Percentiles rank a stretch among this genome's conserved stretches.
Evolutionary conservation across 2,888 invertebrate genomes (phyloP).

Genomic region (Drosophila barbarae): DNA sequence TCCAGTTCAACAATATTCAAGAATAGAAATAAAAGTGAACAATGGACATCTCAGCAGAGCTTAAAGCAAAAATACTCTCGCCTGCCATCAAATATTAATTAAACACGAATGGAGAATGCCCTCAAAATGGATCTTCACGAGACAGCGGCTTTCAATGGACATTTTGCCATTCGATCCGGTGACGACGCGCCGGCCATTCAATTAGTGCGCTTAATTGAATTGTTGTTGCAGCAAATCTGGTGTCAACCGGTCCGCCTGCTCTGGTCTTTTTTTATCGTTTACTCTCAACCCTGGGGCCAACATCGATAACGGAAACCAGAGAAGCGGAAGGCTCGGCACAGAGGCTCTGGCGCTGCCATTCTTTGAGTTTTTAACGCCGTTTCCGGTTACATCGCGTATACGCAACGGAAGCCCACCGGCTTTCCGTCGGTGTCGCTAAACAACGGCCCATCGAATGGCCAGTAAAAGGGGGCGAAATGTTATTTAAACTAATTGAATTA

Average conservation of each 20-base stretch:
- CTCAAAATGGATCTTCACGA: slow-evolving; percentile 27
- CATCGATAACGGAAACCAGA: slow-evolving; percentile 14
- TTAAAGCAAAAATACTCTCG: background rate
- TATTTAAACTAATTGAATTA: slow-evolving; percentile 72
- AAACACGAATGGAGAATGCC: slow-evolving; percentile 10
- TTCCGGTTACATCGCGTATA: slow-evolving; percentile 65
- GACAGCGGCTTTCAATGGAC: slow-evolving; percentile 14
- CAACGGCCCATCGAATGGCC: slow-evolving; percentile 41
- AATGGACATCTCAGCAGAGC: slow-evolving; percentile 1
- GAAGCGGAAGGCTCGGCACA: slow-evolving; percentile 17
- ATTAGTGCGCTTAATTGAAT: slow-evolving; percentile 76
- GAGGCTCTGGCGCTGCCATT: slow-evolving; percentile 29
- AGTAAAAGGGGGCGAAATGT: slow-evolving; percentile 36
- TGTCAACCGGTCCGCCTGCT: slow-evolving; percentile 40
- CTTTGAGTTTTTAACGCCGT: slow-evolving; percentile 51
- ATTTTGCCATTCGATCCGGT: slow-evolving; percentile 45
- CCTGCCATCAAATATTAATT: slow-evolving; percentile 30
- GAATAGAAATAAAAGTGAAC: background rate
- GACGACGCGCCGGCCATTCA: slow-evolving; percentile 61
- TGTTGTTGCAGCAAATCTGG: slow-evolving; percentile 74
- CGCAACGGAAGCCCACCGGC: slow-evolving; percentile 43
- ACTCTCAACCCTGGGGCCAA: slow-evolving; percentile 4
- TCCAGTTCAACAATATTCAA: background rate
- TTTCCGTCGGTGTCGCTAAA: slow-evolving; percentile 46
- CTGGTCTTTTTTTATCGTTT: background rate